Conservation (phyloP, 2,113 vertebrate genomes). For the Uropsilus gracilis region DNA sequence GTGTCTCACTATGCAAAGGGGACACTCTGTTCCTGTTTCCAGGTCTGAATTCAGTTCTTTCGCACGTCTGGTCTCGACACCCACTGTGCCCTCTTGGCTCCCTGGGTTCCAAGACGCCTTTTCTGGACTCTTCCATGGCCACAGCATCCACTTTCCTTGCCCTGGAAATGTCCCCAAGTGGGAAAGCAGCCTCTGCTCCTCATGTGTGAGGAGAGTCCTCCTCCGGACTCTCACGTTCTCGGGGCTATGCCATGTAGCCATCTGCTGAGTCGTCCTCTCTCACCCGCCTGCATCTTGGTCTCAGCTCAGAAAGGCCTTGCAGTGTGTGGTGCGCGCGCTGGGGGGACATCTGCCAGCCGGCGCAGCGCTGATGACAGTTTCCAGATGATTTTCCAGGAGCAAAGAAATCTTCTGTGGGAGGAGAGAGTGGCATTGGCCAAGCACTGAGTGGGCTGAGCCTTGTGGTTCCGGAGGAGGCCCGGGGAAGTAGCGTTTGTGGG, state of each 20-base stretch:
- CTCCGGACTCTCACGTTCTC: too few species aligned
- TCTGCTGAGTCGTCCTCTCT: background rate
- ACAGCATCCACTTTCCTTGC: background rate
- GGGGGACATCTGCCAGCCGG: conserved; percentile 72
- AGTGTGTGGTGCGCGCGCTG: conserved; percentile 62
- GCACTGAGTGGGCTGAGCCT: conserved; percentile 41
- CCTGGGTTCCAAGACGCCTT: background rate
- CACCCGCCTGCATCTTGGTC: background rate
- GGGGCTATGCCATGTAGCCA: too few species aligned
- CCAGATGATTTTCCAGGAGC: conserved; percentile 79
- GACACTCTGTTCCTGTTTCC: accelerated
- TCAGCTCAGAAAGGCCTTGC: conserved; percentile 58
- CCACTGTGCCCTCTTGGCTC: background rate
- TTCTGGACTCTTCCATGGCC: background rate
- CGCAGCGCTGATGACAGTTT: conserved; percentile 77
- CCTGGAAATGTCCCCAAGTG: background rate
- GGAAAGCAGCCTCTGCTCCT: background rate
- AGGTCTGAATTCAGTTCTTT: background rate
- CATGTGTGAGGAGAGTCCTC: too few species aligned
- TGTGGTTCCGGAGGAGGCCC: conserved; percentile 68
- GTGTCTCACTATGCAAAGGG: background rate
- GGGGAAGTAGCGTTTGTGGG: conserved; percentile 40
- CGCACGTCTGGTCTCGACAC: accelerated
- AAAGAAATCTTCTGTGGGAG: conserved; percentile 67
- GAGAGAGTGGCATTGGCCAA: conserved; percentile 61